phyloP scores from a whole-genome alignment of 2,888 invertebrate genomes.

The Perithous albicinctus region DNA sequence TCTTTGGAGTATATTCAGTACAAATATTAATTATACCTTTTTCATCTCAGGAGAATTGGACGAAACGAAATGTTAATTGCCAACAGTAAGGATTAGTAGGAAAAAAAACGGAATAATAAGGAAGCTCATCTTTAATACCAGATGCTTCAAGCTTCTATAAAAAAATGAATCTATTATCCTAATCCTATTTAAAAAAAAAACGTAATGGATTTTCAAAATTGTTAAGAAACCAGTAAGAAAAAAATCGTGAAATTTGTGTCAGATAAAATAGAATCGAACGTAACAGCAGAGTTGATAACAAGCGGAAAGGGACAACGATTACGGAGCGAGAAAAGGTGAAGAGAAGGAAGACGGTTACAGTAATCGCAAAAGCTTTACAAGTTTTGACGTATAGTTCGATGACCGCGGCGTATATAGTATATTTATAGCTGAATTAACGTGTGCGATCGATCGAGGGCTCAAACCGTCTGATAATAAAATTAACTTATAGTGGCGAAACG shows the following conservation, averaged over 20 bases:
- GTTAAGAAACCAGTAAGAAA: too few species aligned
- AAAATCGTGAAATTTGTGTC: not conserved
- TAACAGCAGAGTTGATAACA: slow-evolving; percentile 43
- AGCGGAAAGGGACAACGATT: slow-evolving; percentile 6
- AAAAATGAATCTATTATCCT: too few species aligned
- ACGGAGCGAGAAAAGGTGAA: slow-evolving; percentile 7
- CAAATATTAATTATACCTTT: too few species aligned
- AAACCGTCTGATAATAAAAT: slow-evolving; percentile 34
- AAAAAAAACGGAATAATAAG: not conserved
- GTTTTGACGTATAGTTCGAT: slow-evolving; percentile 49
- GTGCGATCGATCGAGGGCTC: slow-evolving; percentile 57
- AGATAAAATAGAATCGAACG: slow-evolving; percentile 10
- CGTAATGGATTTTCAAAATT: too few species aligned
- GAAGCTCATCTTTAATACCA: not conserved
- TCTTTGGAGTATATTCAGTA: too few species aligned
- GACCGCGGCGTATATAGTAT: slow-evolving; percentile 52
- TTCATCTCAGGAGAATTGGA: too few species aligned
- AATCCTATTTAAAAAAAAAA: not conserved
- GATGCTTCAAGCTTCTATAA: too few species aligned
- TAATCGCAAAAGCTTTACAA: slow-evolving; percentile 41
- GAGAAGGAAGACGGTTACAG: slow-evolving; percentile 16
- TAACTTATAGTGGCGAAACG: not conserved
- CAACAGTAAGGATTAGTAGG: too few species aligned
- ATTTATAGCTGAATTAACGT: slow-evolving; percentile 51
- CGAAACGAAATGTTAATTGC: too few species aligned